These are phyloP conservation scores for Achlya flavicornis DNA, from an alignment of 2,888 invertebrate species.

Conservation along the genomic window DNA sequence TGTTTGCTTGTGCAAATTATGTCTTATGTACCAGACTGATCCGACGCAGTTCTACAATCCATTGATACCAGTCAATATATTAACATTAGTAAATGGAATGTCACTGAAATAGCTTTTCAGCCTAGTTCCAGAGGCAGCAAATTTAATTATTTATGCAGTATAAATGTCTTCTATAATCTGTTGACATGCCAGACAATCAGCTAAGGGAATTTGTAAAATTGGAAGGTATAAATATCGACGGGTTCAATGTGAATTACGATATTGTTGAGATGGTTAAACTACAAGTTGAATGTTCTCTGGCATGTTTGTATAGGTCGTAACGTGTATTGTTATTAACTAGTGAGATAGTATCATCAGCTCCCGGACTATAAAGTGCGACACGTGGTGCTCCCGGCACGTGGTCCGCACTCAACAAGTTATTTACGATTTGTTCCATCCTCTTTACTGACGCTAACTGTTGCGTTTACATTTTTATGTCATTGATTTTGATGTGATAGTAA, in stretches of 20 bases:
- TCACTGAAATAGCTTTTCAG: not conserved
- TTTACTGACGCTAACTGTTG: conserved; percentile 6
- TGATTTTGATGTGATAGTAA: conserved; percentile 1
- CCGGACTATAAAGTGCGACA: conserved; percentile 7
- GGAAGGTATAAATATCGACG: not conserved
- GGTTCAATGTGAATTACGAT: too few relatives aligned
- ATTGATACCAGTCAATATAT: too few relatives aligned
- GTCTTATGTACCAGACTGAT: too few relatives aligned
- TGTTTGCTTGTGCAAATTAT: too few relatives aligned
- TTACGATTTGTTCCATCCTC: conserved; percentile 7
- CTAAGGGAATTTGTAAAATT: not conserved
- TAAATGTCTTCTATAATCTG: not conserved
- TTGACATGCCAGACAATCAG: not conserved
- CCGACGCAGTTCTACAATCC: too few relatives aligned
- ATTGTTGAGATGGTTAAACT: not conserved
- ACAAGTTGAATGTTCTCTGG: not conserved
- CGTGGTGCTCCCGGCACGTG: conserved; percentile 9
- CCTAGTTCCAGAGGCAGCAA: not conserved
- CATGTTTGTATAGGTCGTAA: not conserved
- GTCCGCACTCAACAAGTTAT: conserved; percentile 6
- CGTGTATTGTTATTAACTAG: conserved; percentile 1
- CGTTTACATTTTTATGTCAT: conserved; percentile 6
- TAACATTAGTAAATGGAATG: not conserved
- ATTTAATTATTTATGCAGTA: not conserved
- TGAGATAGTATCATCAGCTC: conserved; percentile 7